Evolutionary conservation across 1,140 invertebrate species (phyloP).

Genomic region (Bombus cullumanus): DNA sequence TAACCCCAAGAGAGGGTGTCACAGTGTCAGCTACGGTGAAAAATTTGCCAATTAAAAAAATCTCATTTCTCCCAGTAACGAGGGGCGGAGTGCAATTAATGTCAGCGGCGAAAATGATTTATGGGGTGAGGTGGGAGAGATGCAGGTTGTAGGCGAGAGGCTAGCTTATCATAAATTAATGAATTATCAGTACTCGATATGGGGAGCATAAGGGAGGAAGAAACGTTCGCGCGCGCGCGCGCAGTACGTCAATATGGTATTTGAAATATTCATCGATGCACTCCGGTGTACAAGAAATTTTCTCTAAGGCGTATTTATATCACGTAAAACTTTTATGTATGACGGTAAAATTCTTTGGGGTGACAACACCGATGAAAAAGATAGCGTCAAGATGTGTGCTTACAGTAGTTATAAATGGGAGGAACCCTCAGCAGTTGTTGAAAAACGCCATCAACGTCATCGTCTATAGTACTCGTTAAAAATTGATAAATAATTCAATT

Average conservation of each 20-base stretch:
- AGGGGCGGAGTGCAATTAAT: conserved; percentile 76
- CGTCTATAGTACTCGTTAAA: not conserved
- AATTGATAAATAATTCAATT: not conserved
- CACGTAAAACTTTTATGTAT: conserved; percentile 53
- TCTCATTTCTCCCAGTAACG: conserved; percentile 77
- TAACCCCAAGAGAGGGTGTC: conserved; percentile 40
- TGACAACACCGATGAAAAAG: not conserved
- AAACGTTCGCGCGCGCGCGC: conserved; percentile 29
- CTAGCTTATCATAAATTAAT: conserved; percentile 78
- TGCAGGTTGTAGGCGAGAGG: conserved; percentile 53
- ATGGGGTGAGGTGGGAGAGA: conserved; percentile 64
- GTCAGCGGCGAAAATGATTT: conserved; percentile 77
- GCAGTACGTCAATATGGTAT: conserved; percentile 63
- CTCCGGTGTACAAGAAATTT: conserved; percentile 34
- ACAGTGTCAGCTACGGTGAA: conserved; percentile 72
- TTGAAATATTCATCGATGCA: conserved; percentile 72
- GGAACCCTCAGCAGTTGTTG: not conserved
- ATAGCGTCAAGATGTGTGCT: not conserved
- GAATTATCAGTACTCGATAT: conserved; percentile 71
- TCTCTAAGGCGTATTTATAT: conserved; percentile 49
- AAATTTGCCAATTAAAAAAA: conserved; percentile 78
- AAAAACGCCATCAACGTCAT: not conserved
- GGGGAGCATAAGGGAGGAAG: conserved; percentile 19
- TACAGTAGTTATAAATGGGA: not conserved
- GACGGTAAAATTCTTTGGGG: conserved; percentile 16